These are phyloP conservation scores for Orthonychiurus folsomi DNA, from an alignment of 2,888 invertebrate genomes.

Conservation along the genomic window DNA sequence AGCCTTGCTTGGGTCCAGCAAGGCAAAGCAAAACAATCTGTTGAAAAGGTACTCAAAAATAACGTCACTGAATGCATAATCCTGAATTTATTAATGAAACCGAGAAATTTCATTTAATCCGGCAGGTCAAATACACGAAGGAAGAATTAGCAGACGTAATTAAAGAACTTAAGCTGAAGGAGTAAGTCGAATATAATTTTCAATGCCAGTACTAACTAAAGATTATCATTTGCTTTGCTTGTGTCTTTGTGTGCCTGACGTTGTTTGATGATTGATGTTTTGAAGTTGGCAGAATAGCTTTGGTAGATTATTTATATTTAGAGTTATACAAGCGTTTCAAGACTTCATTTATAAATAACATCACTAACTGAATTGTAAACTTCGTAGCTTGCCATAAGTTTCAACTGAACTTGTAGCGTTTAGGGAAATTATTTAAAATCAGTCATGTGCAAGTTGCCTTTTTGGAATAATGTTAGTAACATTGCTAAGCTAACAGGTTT, in stretches of 20 bases:
- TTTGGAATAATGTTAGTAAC: no score
- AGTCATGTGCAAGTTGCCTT: no score
- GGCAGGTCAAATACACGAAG: constrained; percentile 63
- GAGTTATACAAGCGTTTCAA: no score
- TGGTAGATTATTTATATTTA: no score
- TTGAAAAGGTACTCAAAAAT: background rate
- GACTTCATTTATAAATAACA: no score
- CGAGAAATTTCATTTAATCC: constrained; percentile 29
- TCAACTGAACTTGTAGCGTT: no score
- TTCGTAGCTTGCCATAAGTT: no score
- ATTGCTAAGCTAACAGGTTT: no score
- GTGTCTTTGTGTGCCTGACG: constrained; percentile 6
- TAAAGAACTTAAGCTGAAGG: constrained; percentile 59
- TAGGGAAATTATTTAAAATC: no score
- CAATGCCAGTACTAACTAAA: background rate
- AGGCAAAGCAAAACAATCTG: background rate
- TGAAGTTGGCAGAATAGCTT: no score
- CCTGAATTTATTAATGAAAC: background rate
- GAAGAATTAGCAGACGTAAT: constrained; percentile 67
- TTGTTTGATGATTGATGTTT: background rate
- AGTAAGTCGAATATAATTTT: constrained; percentile 47
- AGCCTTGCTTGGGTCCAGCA: background rate
- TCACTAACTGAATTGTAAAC: no score
- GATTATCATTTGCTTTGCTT: background rate
- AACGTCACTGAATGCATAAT: background rate